Percentiles rank a stretch among this genome's conserved stretches.
phyloP scores from a whole-genome alignment of 1,140 invertebrate species.

The Drosophila parvula region DNA sequence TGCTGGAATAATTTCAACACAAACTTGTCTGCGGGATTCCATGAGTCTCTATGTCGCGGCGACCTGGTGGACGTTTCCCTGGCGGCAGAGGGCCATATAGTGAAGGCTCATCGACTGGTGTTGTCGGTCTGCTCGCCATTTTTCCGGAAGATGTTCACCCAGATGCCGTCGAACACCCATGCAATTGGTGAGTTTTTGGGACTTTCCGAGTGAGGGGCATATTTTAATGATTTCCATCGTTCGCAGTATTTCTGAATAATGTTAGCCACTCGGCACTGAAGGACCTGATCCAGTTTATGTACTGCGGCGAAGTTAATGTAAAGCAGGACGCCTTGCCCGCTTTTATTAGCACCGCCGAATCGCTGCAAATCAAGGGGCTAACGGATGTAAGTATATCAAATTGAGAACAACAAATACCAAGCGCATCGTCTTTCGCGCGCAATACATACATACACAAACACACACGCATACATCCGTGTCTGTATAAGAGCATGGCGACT shows the following conservation, averaged over 20 bases:
- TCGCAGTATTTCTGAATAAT: slow-evolving; percentile 92
- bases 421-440: slow-evolving; percentile 56
- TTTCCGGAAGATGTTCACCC: slow-evolving; percentile 92
- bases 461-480: slow-evolving; percentile 11
- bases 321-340: slow-evolving; percentile 92
- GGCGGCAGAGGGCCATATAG: slow-evolving; percentile 90
- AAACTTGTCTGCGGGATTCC: slow-evolving; percentile 90
- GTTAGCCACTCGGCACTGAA: slow-evolving; percentile 90
- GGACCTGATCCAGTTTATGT: slow-evolving; percentile 93
- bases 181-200: slow-evolving; percentile 85
- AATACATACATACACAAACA: slow-evolving; percentile 49
- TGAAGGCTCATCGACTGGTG: slow-evolving; percentile 92
- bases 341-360: slow-evolving; percentile 93
- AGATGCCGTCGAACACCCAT: slow-evolving; percentile 87
- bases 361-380: slow-evolving; percentile 93
- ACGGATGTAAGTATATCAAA: slow-evolving; percentile 84
- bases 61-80: slow-evolving; percentile 92
- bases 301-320: slow-evolving; percentile 93
- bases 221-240: slow-evolving; percentile 35
- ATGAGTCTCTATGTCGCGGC: slow-evolving; percentile 89
- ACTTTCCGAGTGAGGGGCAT: neutral
- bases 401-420: slow-evolving; percentile 37
- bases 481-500: slow-evolving; percentile 69
- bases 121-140: slow-evolving; percentile 94
- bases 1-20: slow-evolving; percentile 92